Base-by-base conservation (phyloP, 2,888 invertebrate species). In the Pheosia gnoma region DNA sequence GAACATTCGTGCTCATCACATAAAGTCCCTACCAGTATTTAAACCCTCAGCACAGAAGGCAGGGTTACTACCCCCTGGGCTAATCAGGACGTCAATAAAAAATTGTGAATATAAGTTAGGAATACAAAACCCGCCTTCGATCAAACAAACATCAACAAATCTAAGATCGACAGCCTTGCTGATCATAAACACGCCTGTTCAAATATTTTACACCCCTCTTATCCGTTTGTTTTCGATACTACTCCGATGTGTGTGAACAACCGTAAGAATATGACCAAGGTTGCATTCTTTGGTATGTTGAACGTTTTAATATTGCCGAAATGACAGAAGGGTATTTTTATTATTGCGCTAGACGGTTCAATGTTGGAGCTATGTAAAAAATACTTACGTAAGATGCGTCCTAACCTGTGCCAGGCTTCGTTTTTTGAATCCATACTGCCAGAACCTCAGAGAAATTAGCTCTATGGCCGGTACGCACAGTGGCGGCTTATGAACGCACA, bases 241-340 rank as follows among this genome's bases (percentile, higher is more conserved):
- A 47, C n/a, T 47, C 47, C n/a, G 47, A n/a, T 47, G 47, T 47
- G n/a, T 47, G 47, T 47, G n/a, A 47, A 47, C n/a, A 47, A n/a
- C 47, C 47, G 11, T 47, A 9, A 47, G n/a, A 47, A 47, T 47
- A 5, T n/a, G 47, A 47, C 11, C 47, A 47, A 47, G 47, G 47
- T 47, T n/a, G n/a, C 11, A 11, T n/a, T 47, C 47, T n/a, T 47
- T 47, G 47, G 11, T 4, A 47, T 47, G 47, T 11, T 47, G 47
- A 47, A 47, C 47, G 5, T n/a, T n/a, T n/a, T 5, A n/a, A 47
- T 47, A 47, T 9, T 47, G n/a, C 47, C n/a, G 5, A 47, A 4
- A n/a, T 47, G 47, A 47, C n/a, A 47, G 47, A n/a, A n/a, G 47
- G 47, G 11, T 47, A 47, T 47, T 47, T 47, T n/a, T 47, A 47